Evolutionary conservation across 2,888 invertebrate species (phyloP).

Genomic region (Quadroppia sp.): DNA sequence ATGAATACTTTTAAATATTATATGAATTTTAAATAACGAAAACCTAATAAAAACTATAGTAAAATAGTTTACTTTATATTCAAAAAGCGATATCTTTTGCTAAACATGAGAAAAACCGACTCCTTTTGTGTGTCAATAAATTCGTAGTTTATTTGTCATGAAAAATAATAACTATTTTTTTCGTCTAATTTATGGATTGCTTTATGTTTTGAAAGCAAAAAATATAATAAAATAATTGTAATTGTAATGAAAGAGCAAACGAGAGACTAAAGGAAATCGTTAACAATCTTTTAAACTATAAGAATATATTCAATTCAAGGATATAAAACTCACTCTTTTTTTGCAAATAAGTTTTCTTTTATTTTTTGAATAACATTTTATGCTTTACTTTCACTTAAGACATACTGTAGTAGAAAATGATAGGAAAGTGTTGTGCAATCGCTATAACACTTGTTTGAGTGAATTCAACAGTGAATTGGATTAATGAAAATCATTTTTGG

Average conservation of each 20-base stretch:
- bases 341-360: neutral
- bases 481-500: slow-evolving; percentile 27
- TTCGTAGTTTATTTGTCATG: slow-evolving; percentile 23
- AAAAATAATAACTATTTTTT: slow-evolving; percentile 6
- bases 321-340: neutral
- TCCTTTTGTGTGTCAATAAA: neutral
- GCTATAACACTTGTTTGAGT: slow-evolving; percentile 14
- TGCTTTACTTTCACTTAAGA: neutral
- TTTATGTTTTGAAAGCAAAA: slow-evolving; percentile 22
- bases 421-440: slow-evolving; percentile 1
- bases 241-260: slow-evolving; percentile 14
- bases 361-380: neutral
- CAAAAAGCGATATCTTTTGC: too few species aligned
- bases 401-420: neutral
- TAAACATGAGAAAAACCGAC: neutral
- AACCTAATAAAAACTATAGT: too few species aligned
- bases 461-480: neutral
- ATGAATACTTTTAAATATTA: neutral
- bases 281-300: neutral
- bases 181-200: slow-evolving; percentile 22
- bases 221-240: too few species aligned
- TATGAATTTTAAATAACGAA: too few species aligned
- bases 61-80: too few species aligned
- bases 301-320: neutral
- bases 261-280: slow-evolving; percentile 11